Evolutionary conservation across 2,888 invertebrate species (phyloP).

Genomic region (Ennomos quercinarius): DNA sequence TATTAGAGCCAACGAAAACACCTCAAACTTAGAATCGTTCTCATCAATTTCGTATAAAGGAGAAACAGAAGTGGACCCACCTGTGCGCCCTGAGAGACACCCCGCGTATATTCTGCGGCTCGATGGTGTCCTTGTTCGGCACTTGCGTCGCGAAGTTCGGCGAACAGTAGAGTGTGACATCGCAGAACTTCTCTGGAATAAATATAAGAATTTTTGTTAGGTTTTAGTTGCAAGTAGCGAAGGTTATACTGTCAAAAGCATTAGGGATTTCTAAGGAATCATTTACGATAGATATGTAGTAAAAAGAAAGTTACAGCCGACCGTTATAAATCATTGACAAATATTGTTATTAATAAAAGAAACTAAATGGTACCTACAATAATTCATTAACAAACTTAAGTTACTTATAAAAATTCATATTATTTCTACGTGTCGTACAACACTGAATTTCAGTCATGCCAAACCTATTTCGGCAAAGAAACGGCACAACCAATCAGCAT

Average conservation of each 20-base stretch:
- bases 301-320: not conserved
- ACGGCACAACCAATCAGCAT: too few species aligned
- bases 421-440: too few species aligned
- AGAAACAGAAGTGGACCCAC: constrained; percentile 47
- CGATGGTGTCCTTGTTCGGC: constrained; percentile 66
- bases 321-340: too few species aligned
- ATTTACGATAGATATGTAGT: not conserved
- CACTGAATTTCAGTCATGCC: too few species aligned
- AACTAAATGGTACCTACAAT: too few species aligned
- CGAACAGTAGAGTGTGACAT: constrained; percentile 92
- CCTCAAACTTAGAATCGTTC: not conserved
- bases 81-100: constrained; percentile 79
- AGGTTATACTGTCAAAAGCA: constrained; percentile 6
- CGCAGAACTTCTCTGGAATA: constrained; percentile 93
- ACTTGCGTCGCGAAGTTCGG: constrained; percentile 76
- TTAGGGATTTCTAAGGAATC: not conserved
- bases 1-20: too few species aligned
- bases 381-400: too few species aligned
- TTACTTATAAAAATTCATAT: too few species aligned
- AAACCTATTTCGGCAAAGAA: too few species aligned
- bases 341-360: too few species aligned
- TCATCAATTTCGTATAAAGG: constrained; percentile 2
- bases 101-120: constrained; percentile 69
- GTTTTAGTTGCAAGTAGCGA: not conserved
- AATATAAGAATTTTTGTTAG: constrained; percentile 3